Evolutionary conservation across 2,888 invertebrate species (phyloP).

Genomic region (Parelbella ahira): DNA sequence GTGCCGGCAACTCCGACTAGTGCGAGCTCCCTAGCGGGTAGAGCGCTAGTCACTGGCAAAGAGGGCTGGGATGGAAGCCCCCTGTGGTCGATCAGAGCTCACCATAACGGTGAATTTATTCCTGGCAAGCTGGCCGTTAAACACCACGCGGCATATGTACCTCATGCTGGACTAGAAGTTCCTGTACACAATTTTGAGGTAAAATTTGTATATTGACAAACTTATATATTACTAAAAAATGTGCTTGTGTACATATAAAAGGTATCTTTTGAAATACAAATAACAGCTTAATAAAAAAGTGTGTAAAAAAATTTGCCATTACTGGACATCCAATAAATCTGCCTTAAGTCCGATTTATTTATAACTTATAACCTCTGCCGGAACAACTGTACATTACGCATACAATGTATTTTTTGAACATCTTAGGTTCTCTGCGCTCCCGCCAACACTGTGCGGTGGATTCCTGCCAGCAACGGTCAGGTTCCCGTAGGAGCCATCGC

Average conservation of each 20-base stretch:
- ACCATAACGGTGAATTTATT: conserved; percentile 59
- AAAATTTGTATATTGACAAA: conserved; percentile 13
- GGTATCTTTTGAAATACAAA: too few species aligned
- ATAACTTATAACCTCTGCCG: too few species aligned
- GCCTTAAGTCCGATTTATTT: too few species aligned
- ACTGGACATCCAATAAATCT: too few species aligned
- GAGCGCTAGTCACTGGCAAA: conserved; percentile 60
- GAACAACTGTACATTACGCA: too few species aligned
- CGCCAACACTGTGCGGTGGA: conserved; percentile 62
- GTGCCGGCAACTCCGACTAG: conserved; percentile 46
- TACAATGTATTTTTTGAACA: too few species aligned
- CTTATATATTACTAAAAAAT: too few species aligned
- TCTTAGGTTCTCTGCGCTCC: conserved; percentile 58
- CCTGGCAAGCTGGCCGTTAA: conserved; percentile 68
- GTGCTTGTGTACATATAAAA: too few species aligned
- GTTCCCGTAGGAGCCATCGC: conserved; percentile 75
- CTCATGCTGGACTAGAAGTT: conserved; percentile 58
- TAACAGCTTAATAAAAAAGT: too few species aligned
- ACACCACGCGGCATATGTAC: conserved; percentile 58
- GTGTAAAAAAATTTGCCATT: too few species aligned
- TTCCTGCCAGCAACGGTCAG: conserved; percentile 64
- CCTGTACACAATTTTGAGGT: conserved; percentile 73
- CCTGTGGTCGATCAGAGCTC: conserved; percentile 65
- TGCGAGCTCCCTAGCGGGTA: conserved; percentile 44
- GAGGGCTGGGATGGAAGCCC: conserved; percentile 72